Evolutionary conservation across 1,140 invertebrate genomes (phyloP).

Genomic region (Zaprionus lachaisei): DNA sequence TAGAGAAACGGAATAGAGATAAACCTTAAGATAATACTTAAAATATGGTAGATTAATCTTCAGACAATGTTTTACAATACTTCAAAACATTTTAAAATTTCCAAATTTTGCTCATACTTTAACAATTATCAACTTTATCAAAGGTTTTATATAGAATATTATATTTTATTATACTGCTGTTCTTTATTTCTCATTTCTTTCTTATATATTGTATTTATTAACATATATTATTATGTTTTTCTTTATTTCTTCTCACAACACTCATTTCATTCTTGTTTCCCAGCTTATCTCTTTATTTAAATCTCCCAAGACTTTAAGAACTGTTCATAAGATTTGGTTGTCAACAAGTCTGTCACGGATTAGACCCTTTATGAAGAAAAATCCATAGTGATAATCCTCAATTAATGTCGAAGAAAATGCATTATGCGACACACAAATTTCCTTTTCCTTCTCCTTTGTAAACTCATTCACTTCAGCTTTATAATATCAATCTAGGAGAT

Average conservation of each 20-base stretch:
- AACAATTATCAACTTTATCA: too few relatives aligned
- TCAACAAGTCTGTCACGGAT: background rate
- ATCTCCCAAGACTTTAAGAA: background rate
- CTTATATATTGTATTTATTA: background rate
- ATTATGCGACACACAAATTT: conserved; percentile 57
- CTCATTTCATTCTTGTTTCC: background rate
- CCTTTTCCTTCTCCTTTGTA: conserved; percentile 50
- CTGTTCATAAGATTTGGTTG: background rate
- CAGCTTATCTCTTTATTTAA: background rate
- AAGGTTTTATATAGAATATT: too few relatives aligned
- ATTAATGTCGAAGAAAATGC: conserved; percentile 65
- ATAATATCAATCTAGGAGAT: conserved; percentile 55
- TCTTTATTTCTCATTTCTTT: too few relatives aligned
- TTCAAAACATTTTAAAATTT: too few relatives aligned
- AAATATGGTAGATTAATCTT: too few relatives aligned
- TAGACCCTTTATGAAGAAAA: background rate
- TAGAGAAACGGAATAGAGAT: too few relatives aligned
- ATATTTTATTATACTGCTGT: too few relatives aligned
- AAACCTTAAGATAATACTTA: too few relatives aligned
- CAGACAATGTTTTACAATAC: too few relatives aligned
- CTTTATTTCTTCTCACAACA: background rate
- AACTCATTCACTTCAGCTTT: conserved; percentile 17
- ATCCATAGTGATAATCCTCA: conserved; percentile 28
- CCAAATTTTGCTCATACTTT: too few relatives aligned
- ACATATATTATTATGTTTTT: background rate